Evolutionary conservation across 2,888 invertebrate species (phyloP), one percentile per base, ranked within the genome.

Genomic region (Amiota minor): DNA sequence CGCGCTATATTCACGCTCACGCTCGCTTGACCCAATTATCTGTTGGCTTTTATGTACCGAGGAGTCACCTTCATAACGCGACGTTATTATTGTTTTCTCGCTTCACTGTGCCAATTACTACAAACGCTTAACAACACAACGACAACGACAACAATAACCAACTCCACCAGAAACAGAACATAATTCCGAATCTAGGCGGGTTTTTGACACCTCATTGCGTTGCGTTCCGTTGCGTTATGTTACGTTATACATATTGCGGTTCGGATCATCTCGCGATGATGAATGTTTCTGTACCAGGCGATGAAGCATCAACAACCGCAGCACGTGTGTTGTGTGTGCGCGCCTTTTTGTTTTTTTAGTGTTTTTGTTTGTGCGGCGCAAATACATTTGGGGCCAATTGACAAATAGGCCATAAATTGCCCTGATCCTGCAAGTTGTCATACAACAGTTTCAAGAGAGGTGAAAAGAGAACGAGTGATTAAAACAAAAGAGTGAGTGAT

Each of bases 301-400:
- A 35, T 62, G 62, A 62, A 14, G 23, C 59, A 4, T 20, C 35
- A 35, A 35, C 35, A 35, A 20, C 59, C 16, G 18, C 16, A 16
- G 59, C 50, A 68, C 67, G 50, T 50, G 67, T 68, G 53, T 12
- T 62, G 10, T 11, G 12, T 53, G 12, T 3, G 53, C 20, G 16
- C 20, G n/a, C n/a, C n/a, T n/a, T n/a, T n/a, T n/a, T n/a, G n/a
- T n/a, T n/a, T 2, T 59, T 16, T 59, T 12, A 11, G 9, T 59
- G 16, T 59, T 9, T 59, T 10, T 8, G 20, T 65, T 16, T 47
- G 14, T 35, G 65, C 20, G 81, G 80, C 81, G 79, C 80, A 75
- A 78, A 83, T 76, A 77, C 83, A 82, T 85, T 81, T 83, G 83
- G 85, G 83, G 82, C 85, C 83, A 83, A 83, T 83, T 83, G 85